Percentiles rank a stretch among this genome's conserved stretches.
Evolutionary conservation across 2,888 invertebrate species (phyloP).

Genomic region (Lepidochitona cinerea): DNA sequence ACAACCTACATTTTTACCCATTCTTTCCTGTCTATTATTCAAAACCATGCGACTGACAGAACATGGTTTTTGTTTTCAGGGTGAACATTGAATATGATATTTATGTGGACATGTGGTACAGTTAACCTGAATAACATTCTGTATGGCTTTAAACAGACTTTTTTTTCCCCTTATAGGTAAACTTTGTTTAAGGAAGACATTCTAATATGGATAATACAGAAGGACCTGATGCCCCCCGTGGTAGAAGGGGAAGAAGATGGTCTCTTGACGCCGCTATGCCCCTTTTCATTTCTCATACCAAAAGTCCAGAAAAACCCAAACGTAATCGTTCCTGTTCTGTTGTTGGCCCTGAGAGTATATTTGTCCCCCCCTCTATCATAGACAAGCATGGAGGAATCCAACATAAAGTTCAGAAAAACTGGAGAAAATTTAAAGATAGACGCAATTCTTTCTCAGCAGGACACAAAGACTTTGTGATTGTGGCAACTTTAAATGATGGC

Average conservation of each 20-base stretch:
- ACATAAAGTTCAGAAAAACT: neutral
- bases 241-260: neutral
- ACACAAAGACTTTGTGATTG: neutral
- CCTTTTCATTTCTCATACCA: neutral
- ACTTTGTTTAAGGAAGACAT: too few species aligned
- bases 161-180: too few species aligned
- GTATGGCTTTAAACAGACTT: too few species aligned
- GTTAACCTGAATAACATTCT: too few species aligned
- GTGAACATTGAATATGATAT: too few species aligned
- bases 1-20: too few species aligned
- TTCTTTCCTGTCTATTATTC: too few species aligned
- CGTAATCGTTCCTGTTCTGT: neutral
- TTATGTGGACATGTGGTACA: too few species aligned
- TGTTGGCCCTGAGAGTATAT: neutral
- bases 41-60: too few species aligned
- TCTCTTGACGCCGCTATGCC: neutral
- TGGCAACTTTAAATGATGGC: neutral
- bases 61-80: too few species aligned
- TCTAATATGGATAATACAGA: too few species aligned
- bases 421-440: neutral
- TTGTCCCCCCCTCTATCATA: neutral
- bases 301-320: neutral
- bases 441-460: neutral
- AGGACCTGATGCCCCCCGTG: too few species aligned
- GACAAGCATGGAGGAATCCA: neutral